phyloP scores from a whole-genome alignment of 2,888 invertebrate genomes.

The Agrochola lota region DNA sequence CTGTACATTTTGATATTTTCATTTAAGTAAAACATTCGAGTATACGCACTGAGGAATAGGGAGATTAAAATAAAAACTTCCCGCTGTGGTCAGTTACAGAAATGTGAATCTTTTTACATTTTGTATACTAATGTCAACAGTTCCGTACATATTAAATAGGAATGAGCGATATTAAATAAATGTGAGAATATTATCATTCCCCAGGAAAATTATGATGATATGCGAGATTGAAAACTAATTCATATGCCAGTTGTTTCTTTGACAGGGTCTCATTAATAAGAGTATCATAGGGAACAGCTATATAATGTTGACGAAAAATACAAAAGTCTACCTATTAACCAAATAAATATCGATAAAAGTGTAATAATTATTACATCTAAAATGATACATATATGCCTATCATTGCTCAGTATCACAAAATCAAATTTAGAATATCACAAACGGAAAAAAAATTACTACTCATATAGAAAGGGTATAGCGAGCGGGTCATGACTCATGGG shows the following conservation, averaged over 20 bases:
- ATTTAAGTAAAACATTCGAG: constrained; percentile 24
- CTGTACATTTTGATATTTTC: constrained; percentile 31
- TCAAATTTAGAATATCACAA: neutral
- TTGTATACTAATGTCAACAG: neutral
- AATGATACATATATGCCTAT: neutral
- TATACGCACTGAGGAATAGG: constrained; percentile 21
- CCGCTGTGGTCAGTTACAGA: constrained; percentile 10
- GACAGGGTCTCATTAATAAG: no score
- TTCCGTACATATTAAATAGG: constrained; percentile 29
- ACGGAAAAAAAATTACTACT: neutral
- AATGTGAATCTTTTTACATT: neutral
- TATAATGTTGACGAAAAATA: neutral
- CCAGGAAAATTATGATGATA: neutral
- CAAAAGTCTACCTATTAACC: neutral
- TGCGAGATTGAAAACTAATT: neutral
- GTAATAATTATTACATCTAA: neutral
- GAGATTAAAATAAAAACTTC: constrained; percentile 57
- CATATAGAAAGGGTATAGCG: neutral
- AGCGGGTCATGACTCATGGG: no score
- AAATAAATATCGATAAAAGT: neutral
- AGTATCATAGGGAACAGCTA: no score
- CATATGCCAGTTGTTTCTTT: no score
- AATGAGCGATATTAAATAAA: neutral
- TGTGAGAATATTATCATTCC: neutral
- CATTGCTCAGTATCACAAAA: neutral